Evolutionary conservation across 2,113 vertebrate genomes (phyloP).

Genomic region (Elachura formosa): DNA sequence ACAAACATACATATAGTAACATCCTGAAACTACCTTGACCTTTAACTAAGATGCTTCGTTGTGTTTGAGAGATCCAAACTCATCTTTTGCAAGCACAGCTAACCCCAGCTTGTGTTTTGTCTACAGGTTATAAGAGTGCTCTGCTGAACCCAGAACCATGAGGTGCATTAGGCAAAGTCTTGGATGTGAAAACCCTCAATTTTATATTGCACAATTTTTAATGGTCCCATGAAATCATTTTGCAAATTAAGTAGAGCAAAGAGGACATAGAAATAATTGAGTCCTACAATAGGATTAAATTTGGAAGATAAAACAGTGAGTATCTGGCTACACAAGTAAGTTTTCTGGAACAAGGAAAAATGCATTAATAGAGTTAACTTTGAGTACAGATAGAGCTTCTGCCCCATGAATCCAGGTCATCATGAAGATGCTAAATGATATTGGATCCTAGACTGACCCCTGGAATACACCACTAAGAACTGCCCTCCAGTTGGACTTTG

Average conservation of each 20-base stretch:
- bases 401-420: not conserved
- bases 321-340: not conserved
- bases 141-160: not conserved
- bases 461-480: not conserved
- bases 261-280: not conserved
- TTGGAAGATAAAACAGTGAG: not conserved
- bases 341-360: not conserved
- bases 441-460: not conserved
- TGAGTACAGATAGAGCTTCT: not conserved
- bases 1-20: slow-evolving; percentile 41
- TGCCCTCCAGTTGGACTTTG: not conserved
- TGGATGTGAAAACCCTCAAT: not conserved
- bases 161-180: not conserved
- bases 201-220: not conserved
- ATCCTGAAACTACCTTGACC: slow-evolving; percentile 33
- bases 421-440: not conserved
- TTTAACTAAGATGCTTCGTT: slow-evolving; percentile 49
- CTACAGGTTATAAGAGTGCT: not conserved
- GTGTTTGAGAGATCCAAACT: slow-evolving; percentile 22
- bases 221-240: not conserved
- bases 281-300: not conserved
- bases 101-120: not conserved
- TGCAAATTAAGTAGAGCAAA: not conserved
- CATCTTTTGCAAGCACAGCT: slow-evolving; percentile 8
- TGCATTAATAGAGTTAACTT: not conserved